Base-by-base conservation (phyloP, 2,888 invertebrate genomes). In the Epirrhoe alternata region DNA sequence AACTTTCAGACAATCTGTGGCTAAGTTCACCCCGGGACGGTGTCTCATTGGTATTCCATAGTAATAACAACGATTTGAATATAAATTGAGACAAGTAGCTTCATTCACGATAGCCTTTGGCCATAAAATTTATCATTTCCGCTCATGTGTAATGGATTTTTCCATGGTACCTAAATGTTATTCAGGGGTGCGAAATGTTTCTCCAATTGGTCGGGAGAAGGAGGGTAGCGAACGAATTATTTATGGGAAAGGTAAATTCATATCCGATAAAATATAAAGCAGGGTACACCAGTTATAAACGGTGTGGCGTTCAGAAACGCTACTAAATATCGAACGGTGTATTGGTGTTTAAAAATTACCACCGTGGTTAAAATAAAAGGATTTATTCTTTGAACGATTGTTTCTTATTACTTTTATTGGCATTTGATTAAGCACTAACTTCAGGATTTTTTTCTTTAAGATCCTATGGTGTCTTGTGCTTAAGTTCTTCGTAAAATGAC, bases 71-170 rank as follows among this genome's bases (percentile, higher is more conserved):
- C 81, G 78, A 83, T 84, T 83, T 84, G 80, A 81, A 83, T 84
- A 78, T 81, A 84, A 84, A 84, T 84, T 83, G 80, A 77, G 74
- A 80, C 80, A 83, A 83, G 80, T 83, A 77, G 77, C 78, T 78
- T 77, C 76, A 76, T 79, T 76, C 75, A 77, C 72, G 77, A 75
- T 83, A 77, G 81, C 79, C 80, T 76, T 76, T 74, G 76, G 74
- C 76, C 74, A 77, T 81, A 78, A 80, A 79, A 74, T 76, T 71
- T 80, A 82, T 81, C 78, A 79, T 78, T 80, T 80, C 75, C 79
- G 78, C 76, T 76, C 76, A 77, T 78, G 75, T 79, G 79, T 79
- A 78, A 79, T 81, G 74, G 76, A 74, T 79, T 82, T 79, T 77
- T 73, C 70, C 70, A 72, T 74, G 64, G 73, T 57, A 68, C 70